Base-by-base conservation (phyloP, 2,113 vertebrate genomes). In the Mesembrinibis cayennensis region DNA sequence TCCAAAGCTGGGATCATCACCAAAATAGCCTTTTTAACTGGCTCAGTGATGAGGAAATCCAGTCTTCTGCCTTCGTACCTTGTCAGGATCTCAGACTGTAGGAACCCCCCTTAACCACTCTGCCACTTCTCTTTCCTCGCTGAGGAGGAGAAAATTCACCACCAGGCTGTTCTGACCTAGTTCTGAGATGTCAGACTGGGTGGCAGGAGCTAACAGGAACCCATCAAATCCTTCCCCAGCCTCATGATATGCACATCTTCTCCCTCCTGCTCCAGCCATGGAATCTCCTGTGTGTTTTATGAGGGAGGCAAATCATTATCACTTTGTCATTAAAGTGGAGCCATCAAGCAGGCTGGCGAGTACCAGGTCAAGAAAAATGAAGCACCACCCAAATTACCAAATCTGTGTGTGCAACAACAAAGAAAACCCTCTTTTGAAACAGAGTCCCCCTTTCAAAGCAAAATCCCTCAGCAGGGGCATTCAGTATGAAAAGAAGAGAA, bases 1-100 rank as follows among this genome's bases (percentile, higher is more conserved):
- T 92, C 55, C 4, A 7, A 83, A 69, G 17, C 62, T 87, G 74
- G 78, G 55, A 82, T 36, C 7, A 0, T 83, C 85, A 83, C 62
- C 87, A 88, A 94, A 89, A 82, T 32, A 91, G 36, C 87, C 84
- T 66, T 95, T 94, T 95, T 79, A 65, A 72, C n/a, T 72, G 74
- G 61, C 90, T 88, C 30, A 42, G 22, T 69, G 62, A 47, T 2
- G 47, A 93, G 77, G 73, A 96, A 93, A 93, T 82, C 52, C 82
- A 93, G 30, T 23, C 10, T 85, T 87, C 61, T 93, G 36, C 77
- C 34, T 84, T 82, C 40, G 21, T 76, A 67, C 66, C 74, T 90
- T 72, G 66, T 56, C 66, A 90, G 78, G 14, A 53, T 74, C 36
- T 90, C 81, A 76, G 36, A n/a, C 42, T 7, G 11, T 4, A 19